phyloP scores from a whole-genome alignment of 2,113 vertebrate species.

The Tetraodon nigroviridis region DNA sequence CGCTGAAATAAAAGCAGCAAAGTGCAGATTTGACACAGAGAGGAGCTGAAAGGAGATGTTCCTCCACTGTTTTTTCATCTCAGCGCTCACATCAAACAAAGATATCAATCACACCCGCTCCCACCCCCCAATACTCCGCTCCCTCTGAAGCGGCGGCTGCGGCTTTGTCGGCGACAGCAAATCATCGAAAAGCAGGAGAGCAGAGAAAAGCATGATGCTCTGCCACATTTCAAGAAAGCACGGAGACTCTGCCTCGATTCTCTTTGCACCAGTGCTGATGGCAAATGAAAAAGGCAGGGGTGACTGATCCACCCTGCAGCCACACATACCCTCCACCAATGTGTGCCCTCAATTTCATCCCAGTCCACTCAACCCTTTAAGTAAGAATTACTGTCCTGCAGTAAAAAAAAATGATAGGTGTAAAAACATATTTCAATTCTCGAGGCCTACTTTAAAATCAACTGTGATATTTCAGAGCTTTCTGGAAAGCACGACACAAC shows the following conservation, averaged over 20 bases:
- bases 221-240: constrained; percentile 15
- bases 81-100: constrained; percentile 61
- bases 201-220: constrained; percentile 44
- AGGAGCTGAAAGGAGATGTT: constrained; percentile 40
- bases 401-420: too few species aligned
- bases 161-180: constrained; percentile 59
- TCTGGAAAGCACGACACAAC: too few species aligned
- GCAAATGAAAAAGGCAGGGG: constrained; percentile 17
- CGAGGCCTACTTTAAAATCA: too few species aligned
- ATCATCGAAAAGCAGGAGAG: constrained; percentile 52
- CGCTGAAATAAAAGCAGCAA: constrained; percentile 25
- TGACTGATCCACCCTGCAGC: constrained; percentile 42
- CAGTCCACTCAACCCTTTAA: neutral
- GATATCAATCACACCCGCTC: constrained; percentile 63
- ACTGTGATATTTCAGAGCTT: too few species aligned
- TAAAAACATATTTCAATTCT: too few species aligned
- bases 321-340: constrained; percentile 24
- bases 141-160: constrained; percentile 35
- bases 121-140: constrained; percentile 41
- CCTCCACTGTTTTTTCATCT: constrained; percentile 51
- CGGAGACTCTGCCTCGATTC: constrained; percentile 14
- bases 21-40: constrained; percentile 32
- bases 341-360: neutral
- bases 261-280: constrained; percentile 26
- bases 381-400: too few species aligned